Conservation (phyloP, 2,888 invertebrate genomes). For the Bombyx huttoni region DNA sequence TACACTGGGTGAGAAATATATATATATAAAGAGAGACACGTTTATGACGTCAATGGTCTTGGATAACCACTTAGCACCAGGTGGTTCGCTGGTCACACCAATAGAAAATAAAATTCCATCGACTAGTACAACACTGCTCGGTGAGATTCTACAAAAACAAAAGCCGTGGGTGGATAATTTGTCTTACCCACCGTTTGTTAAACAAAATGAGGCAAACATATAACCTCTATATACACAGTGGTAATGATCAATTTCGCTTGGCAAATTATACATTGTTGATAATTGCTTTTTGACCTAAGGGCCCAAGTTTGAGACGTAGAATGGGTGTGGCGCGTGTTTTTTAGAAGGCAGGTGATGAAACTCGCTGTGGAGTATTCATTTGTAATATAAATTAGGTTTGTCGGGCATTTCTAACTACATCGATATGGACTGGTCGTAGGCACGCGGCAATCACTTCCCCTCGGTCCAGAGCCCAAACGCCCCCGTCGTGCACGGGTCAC, state of each 20-base stretch:
- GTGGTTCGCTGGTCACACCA: no score
- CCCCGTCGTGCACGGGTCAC: no score
- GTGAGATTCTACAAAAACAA: background rate
- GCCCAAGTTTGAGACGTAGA: slow-evolving; percentile 11
- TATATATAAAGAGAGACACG: no score
- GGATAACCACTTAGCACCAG: no score
- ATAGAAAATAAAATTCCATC: background rate
- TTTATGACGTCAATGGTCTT: no score
- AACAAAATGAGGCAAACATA: background rate
- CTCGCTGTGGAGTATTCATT: slow-evolving; percentile 7
- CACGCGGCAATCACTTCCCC: no score
- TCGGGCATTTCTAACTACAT: background rate
- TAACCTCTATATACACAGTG: background rate
- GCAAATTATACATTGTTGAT: background rate
- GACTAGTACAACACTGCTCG: background rate
- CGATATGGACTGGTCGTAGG: background rate
- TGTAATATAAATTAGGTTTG: slow-evolving; percentile 1
- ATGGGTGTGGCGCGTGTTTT: slow-evolving; percentile 10
- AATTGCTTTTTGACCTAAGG: slow-evolving; percentile 20
- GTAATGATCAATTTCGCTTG: background rate
- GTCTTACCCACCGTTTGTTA: background rate
- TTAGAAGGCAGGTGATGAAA: slow-evolving; percentile 18
- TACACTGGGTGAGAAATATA: no score
- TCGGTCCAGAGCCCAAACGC: no score
- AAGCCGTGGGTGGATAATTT: background rate